Evolutionary conservation across 2,888 invertebrate species (phyloP).

Genomic region (Dolomedes plantarius): DNA sequence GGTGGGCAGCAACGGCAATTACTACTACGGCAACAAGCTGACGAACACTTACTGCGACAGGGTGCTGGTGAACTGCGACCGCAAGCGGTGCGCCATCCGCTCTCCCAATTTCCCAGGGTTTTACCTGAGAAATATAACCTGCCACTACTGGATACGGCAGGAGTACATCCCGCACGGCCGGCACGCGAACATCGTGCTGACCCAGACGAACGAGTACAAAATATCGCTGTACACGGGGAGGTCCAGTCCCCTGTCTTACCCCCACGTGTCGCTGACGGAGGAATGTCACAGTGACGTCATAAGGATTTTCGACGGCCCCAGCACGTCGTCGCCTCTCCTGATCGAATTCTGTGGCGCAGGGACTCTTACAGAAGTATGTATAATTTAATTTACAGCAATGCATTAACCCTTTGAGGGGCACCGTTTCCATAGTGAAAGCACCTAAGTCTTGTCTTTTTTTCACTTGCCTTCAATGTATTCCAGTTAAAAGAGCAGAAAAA

Average conservation of each 20-base stretch:
- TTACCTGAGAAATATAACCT: constrained; percentile 91
- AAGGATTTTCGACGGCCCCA: constrained; percentile 88
- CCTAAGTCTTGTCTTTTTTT: too few relatives aligned
- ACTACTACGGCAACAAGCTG: constrained; percentile 78
- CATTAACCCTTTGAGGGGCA: too few relatives aligned
- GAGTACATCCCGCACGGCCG: constrained; percentile 85
- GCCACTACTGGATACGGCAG: constrained; percentile 86
- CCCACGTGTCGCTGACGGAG: constrained; percentile 76
- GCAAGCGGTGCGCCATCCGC: constrained; percentile 84
- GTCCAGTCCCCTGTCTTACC: constrained; percentile 67
- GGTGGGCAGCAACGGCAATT: constrained; percentile 77
- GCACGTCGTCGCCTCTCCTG: constrained; percentile 86
- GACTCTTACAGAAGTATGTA: constrained; percentile 81
- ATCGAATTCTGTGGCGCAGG: constrained; percentile 89
- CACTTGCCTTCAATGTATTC: too few relatives aligned
- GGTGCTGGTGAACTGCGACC: constrained; percentile 86
- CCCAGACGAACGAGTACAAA: constrained; percentile 85
- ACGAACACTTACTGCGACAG: constrained; percentile 81
- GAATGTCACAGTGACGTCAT: constrained; percentile 77
- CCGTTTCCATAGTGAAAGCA: too few relatives aligned
- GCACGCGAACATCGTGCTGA: constrained; percentile 85
- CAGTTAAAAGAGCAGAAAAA: too few relatives aligned
- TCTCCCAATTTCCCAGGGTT: constrained; percentile 92
- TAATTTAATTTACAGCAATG: neutral
- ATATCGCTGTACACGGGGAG: constrained; percentile 81